These are phyloP conservation scores for Cryptomyrus ogoouensis DNA, from an alignment of 2,113 vertebrate genomes.

Conservation along the genomic window DNA sequence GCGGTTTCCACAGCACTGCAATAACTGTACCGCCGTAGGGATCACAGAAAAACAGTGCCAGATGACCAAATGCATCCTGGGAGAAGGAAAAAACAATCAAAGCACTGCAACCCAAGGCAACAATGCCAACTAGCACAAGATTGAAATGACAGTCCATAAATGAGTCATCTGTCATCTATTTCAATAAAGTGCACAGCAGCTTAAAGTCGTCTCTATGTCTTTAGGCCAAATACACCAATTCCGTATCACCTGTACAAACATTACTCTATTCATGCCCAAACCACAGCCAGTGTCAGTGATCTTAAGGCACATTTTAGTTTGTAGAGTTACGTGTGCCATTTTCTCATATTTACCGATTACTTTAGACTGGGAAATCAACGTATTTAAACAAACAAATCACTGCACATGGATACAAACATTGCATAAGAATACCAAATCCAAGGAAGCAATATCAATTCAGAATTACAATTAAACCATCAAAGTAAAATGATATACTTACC, in stretches of 20 bases:
- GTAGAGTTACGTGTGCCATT: not conserved
- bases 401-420: not conserved
- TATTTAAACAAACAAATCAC: not conserved
- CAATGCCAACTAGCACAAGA: not conserved
- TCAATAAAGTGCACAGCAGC: not conserved
- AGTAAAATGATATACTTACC: constrained; percentile 45
- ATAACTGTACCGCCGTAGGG: constrained; percentile 81
- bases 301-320: not conserved
- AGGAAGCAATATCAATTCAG: not conserved
- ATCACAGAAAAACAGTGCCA: constrained; percentile 91
- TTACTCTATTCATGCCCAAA: not conserved
- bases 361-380: not conserved
- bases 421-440: not conserved
- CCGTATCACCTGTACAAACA: not conserved
- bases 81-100: constrained; percentile 14
- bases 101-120: not conserved
- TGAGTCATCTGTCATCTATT: not conserved
- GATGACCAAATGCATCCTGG: constrained; percentile 77
- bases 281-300: not conserved
- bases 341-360: not conserved
- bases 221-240: not conserved
- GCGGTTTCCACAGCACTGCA: constrained; percentile 88
- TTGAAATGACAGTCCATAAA: not conserved
- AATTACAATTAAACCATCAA: not conserved
- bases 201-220: not conserved